Base-by-base conservation (phyloP, 2,113 vertebrate genomes). In the Hirundichthys speculiger region DNA sequence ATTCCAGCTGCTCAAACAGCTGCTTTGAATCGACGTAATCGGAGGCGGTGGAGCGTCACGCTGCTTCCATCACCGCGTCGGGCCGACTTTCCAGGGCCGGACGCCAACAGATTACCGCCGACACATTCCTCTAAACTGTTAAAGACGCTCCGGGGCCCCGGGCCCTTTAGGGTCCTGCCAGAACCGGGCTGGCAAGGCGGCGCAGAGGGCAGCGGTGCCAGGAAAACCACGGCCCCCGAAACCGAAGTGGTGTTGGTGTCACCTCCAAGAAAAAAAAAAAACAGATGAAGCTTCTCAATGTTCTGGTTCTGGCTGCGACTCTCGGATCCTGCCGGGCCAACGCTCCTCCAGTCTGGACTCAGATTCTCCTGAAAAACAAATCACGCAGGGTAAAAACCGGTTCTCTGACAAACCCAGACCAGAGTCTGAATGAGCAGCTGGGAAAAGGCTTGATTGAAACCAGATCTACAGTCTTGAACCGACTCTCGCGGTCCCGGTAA, bases 21-120 rank as follows among this genome's bases (percentile, higher is more conserved):
- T 94, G 93, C 89, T 94, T 95, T 90, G 89, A 93, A 93, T 85
- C 86, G 87, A 89, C 68, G 51, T 81, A 86, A 84, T 89, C 84
- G 88, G 65, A 77, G 71, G 45, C 14, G 62, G 73, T 86, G 19
- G 72, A 87, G 90, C 86, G 83, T 92, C 90, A 75, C 59, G 59
- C 41, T 68, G 83, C 89, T 90, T 89, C 80, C 84, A 83, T 91
- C 86, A 90, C 67, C 58, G 77, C 64, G 85, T 82, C 83, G 65
- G 82, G 87, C 67, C 78, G 79, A 88, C 75, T 91, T 91, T 91
- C 88, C 85, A 89, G 85, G 82, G 69, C 86, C 83, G 83, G 84
- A 73, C 72, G 89, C 89, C 89, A 90, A 87, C 70, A 88, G 89
- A 89, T 90, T 91, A 87, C 86, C 80, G 79, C 84, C 88, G 89